Percentiles rank a stretch among this genome's conserved stretches.
These are phyloP conservation scores for Drosophila falleni DNA, from an alignment of 2,888 invertebrate species.

Conservation along the genomic window DNA sequence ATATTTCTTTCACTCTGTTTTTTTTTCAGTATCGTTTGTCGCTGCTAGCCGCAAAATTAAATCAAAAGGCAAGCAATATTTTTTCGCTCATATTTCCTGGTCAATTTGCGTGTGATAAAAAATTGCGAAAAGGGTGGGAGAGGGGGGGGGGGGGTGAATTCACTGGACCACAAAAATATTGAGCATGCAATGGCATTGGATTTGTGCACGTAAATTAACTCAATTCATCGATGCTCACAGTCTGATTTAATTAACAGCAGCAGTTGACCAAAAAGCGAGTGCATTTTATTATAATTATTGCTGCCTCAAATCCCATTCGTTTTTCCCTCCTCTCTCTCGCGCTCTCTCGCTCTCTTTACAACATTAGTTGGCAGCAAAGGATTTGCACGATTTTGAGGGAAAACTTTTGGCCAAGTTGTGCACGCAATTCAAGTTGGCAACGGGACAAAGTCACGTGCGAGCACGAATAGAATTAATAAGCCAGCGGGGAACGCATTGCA, in stretches of 20 bases:
- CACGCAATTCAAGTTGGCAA: conserved; percentile 10
- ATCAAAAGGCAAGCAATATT: conserved; percentile 63
- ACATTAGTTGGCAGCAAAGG: conserved; percentile 21
- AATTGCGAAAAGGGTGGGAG: neutral
- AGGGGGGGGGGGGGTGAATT: conserved; percentile 50
- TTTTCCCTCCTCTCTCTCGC: neutral
- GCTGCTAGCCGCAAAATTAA: conserved; percentile 59
- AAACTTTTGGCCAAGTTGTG: conserved; percentile 28
- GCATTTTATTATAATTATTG: conserved; percentile 25
- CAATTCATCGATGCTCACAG: conserved; percentile 55
- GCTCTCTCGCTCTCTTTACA: neutral
- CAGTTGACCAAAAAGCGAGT: conserved; percentile 12
- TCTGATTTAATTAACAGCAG: conserved; percentile 59
- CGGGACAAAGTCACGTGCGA: conserved; percentile 39
- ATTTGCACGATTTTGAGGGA: conserved; percentile 22
- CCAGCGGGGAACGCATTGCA: conserved; percentile 44
- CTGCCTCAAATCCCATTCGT: conserved; percentile 6
- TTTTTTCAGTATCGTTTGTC: conserved; percentile 52
- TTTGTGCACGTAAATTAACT: conserved; percentile 70
- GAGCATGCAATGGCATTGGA: conserved; percentile 37
- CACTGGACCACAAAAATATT: conserved; percentile 21
- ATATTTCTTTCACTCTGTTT: conserved; percentile 26
- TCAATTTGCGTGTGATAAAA: conserved; percentile 46
- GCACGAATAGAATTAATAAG: conserved; percentile 52
- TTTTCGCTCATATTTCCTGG: conserved; percentile 32